phyloP scores from a whole-genome alignment of 2,888 invertebrate species.

The Drosophila testacea region DNA sequence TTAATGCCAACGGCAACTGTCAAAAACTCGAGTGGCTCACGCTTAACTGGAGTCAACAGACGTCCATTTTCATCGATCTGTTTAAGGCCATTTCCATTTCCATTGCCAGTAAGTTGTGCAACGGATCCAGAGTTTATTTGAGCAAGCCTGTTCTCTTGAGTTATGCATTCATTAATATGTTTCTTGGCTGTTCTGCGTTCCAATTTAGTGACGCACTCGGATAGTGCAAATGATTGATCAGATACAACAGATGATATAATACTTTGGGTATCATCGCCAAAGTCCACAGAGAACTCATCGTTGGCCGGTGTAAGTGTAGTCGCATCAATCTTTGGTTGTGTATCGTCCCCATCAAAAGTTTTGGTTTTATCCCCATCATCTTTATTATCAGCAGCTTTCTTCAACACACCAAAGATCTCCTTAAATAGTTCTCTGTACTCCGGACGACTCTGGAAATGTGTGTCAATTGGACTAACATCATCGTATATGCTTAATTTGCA shows the following conservation, averaged over 20 bases:
- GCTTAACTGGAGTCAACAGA: conserved; percentile 88
- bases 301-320: conserved; percentile 89
- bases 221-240: conserved; percentile 89
- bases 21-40: conserved; percentile 91
- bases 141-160: conserved; percentile 83
- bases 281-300: conserved; percentile 87
- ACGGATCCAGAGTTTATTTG: conserved; percentile 56
- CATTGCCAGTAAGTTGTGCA: conserved; percentile 40
- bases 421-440: conserved; percentile 93
- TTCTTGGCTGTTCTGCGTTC: conserved; percentile 86
- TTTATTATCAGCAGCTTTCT: conserved; percentile 93
- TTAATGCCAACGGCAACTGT: conserved; percentile 89
- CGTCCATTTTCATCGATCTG: conserved; percentile 84
- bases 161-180: conserved; percentile 81
- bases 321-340: conserved; percentile 53
- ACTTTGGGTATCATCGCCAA: conserved; percentile 89
- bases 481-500: conserved; percentile 94
- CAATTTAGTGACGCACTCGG: conserved; percentile 88
- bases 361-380: conserved; percentile 92
- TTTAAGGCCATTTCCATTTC: conserved; percentile 38
- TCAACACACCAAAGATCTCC: conserved; percentile 93
- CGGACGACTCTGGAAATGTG: conserved; percentile 92
- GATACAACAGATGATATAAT: conserved; percentile 91
- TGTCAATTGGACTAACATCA: conserved; percentile 92
- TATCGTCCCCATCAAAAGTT: conserved; percentile 88